Percentiles rank a stretch among this genome's conserved stretches.
These are phyloP conservation scores for Spizaetus ornatus DNA, from an alignment of 2,113 vertebrate species.

Conservation along the genomic window DNA sequence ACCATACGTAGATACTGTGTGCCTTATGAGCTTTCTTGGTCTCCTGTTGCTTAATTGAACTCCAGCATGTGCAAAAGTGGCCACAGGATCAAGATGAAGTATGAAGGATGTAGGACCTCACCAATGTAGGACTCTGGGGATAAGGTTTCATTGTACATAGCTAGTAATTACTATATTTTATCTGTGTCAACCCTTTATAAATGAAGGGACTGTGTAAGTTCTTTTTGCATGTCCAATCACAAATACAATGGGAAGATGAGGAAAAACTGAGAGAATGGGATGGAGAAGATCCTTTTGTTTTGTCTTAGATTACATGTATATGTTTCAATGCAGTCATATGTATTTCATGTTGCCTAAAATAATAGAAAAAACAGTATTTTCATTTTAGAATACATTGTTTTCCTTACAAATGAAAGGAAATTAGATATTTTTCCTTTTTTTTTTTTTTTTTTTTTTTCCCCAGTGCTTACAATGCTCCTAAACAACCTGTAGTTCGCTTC, in stretches of 20 bases:
- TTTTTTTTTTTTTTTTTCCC: not conserved
- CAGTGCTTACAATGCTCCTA: constrained; percentile 76
- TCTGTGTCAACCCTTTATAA: not conserved
- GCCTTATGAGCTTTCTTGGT: not conserved
- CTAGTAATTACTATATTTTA: not conserved
- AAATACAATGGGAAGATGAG: not conserved
- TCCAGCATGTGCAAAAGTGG: not conserved
- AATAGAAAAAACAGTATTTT: not conserved
- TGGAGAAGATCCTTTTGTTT: not conserved
- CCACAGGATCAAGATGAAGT: not conserved
- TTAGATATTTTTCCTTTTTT: not conserved
- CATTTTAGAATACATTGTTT: not conserved
- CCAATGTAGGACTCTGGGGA: not conserved
- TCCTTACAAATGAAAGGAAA: not conserved
- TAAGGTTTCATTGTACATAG: not conserved
- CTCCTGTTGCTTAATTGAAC: not conserved
- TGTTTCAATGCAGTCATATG: not conserved
- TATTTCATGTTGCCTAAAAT: not conserved
- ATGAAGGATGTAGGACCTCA: not conserved
- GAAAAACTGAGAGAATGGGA: not conserved
- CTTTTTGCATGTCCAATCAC: not conserved
- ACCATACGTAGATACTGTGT: rapidly evolving
- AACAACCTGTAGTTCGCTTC: constrained; percentile 89
- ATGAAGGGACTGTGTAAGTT: not conserved
- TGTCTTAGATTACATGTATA: not conserved